Base-by-base conservation (phyloP, 2,113 vertebrate genomes). In the Istiophorus platypterus region DNA sequence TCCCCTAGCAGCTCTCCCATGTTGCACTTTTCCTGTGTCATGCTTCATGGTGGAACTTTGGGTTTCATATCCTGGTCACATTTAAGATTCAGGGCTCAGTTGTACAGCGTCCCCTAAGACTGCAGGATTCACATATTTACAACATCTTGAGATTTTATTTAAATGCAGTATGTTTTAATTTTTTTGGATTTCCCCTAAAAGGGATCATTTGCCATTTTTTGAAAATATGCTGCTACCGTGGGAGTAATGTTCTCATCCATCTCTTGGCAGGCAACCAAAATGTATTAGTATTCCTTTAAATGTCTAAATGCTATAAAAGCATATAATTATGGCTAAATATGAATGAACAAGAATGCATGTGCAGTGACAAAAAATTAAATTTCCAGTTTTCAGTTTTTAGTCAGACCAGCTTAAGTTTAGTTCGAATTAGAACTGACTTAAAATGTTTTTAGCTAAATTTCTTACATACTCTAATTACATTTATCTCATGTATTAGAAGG, bases 381-480 rank as follows among this genome's bases (percentile, higher is more conserved):
- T n/a, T 54, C 37, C n/a, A 72, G 11, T 29, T 70, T 67, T 57
- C 5, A 37, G 56, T 17, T 72, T 24, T 68, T 56, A 13, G 26
- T 70, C 27, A 57, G 8, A 80, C 26, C 47, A 69, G 51, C 73
- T 61, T 47, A 63, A 24, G 67, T 41, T 22, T 17, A 14, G 47
- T 78, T 70, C 85, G 2, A 62, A 87, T 86, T 79, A 68, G 47
- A 81, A 84, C 89, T 73, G 54, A 61, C 58, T 80, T 69, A 27
- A 72, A 74, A 84, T 66, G 78, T 79, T 85, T 89, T 88, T 74
- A 88, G 78, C 76, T 78, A 78, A 89, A 90, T 91, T 84, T 74
- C 73, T 76, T 63, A 45, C 39, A 72, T 29, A 58, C 54, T 75
- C 31, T 81, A 70, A 91, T 84, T 73, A 58, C 24, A 56, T 90